Percentiles rank a stretch among this genome's conserved stretches.
Conservation (phyloP, 2,797 vertebrate species). For the Tarsius wallacei region DNA sequence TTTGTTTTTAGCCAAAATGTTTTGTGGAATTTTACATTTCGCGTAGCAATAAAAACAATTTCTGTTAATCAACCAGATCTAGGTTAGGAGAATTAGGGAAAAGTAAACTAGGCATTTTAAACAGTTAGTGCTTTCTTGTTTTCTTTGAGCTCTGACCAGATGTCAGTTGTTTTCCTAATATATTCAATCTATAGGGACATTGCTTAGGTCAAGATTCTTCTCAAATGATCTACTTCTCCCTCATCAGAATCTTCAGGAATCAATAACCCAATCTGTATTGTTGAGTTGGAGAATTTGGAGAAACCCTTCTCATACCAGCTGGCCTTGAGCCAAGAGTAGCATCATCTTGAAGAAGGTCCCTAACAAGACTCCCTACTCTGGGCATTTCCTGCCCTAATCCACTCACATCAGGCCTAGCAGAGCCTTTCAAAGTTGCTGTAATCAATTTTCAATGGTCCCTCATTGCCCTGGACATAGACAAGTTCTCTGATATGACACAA, state of each 20-base stretch:
- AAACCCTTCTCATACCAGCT: not conserved
- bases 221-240: not conserved
- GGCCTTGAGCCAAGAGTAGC: not conserved
- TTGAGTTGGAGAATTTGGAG: not conserved
- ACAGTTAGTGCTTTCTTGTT: not conserved
- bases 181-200: not conserved
- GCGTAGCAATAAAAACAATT: not conserved
- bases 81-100: not conserved
- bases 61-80: not conserved
- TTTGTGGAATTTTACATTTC: not conserved
- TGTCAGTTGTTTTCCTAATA: slow-evolving; percentile 8
- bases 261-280: not conserved
- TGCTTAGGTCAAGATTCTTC: not conserved
- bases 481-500: not conserved
- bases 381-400: not conserved
- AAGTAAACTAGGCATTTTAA: slow-evolving; percentile 13
- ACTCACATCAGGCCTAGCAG: not conserved
- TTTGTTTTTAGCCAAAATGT: slow-evolving; percentile 45
- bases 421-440: not conserved
- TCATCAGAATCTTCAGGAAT: not conserved
- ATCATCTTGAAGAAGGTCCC: not conserved
- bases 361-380: not conserved
- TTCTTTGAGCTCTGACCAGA: not conserved
- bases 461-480: not conserved
- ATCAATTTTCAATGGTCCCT: not conserved